Evolutionary conservation across 2,113 vertebrate species (phyloP).

Genomic region (Dendropsophus ebraccatus): DNA sequence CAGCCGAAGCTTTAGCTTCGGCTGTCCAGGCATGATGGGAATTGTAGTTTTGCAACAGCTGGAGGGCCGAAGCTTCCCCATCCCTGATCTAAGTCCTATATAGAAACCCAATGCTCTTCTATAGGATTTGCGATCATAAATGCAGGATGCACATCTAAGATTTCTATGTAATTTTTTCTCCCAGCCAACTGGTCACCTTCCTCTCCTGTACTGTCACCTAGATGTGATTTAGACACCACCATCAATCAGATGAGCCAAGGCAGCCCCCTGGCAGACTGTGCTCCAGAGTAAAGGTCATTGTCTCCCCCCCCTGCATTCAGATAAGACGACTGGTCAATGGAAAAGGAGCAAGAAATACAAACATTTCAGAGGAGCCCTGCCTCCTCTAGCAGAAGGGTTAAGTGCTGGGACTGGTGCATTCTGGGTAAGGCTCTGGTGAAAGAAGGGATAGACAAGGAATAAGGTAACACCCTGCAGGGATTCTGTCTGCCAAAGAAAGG

Average conservation of each 20-base stretch:
- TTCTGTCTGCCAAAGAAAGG: constrained; percentile 57
- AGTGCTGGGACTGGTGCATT: constrained; percentile 18
- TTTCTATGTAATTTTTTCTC: background rate
- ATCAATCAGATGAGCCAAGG: constrained; percentile 31
- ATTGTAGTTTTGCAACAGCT: too few relatives aligned
- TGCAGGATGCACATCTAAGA: too few relatives aligned
- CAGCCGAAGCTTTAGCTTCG: too few relatives aligned
- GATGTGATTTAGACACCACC: background rate
- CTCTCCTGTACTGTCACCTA: background rate
- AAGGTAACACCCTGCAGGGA: constrained; percentile 57
- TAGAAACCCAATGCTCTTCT: too few relatives aligned
- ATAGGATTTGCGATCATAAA: too few relatives aligned
- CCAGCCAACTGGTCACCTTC: background rate
- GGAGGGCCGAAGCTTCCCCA: too few relatives aligned
- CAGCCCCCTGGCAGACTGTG: background rate
- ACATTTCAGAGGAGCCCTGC: constrained; percentile 16
- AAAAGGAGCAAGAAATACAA: constrained; percentile 4
- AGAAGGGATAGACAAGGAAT: constrained; percentile 51
- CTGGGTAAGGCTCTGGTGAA: constrained; percentile 48
- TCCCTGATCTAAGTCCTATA: too few relatives aligned
- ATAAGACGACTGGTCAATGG: background rate
- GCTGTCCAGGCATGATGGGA: too few relatives aligned
- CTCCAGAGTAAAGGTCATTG: constrained; percentile 9
- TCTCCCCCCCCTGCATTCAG: constrained; percentile 18
- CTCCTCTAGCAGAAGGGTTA: constrained; percentile 29